A percentile compares a stretch with the other conserved stretches of the same genome.
Conservation (phyloP, 2,797 vertebrate species). For the Alectoris magna region DNA sequence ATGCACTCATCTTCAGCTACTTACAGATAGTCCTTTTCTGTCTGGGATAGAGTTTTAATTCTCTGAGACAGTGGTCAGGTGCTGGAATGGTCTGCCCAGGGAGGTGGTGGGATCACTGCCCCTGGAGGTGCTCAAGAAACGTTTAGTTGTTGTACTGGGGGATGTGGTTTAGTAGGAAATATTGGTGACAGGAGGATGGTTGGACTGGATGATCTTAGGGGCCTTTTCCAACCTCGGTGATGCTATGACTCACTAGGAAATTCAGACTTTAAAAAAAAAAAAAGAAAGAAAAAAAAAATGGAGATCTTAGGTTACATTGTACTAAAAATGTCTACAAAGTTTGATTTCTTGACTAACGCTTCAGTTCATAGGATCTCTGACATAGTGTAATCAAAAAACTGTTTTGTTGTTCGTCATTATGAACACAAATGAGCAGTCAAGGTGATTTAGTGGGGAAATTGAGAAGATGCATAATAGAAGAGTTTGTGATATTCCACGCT, state of each 20-base stretch:
- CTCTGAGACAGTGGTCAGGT: too few relatives aligned
- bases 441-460: conserved; percentile 20
- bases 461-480: background rate
- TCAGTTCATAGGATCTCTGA: background rate
- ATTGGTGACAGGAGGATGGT: too few relatives aligned
- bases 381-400: background rate
- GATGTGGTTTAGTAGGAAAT: too few relatives aligned
- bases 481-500: background rate
- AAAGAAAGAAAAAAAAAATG: background rate
- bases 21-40: background rate
- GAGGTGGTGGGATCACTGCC: too few relatives aligned
- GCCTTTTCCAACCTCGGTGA: too few relatives aligned
- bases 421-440: background rate
- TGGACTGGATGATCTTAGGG: too few relatives aligned
- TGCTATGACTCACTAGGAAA: background rate
- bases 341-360: background rate
- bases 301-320: background rate
- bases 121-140: too few relatives aligned
- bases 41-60: background rate
- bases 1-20: background rate
- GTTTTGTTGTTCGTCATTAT: background rate
- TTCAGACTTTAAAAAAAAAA: background rate
- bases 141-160: too few relatives aligned
- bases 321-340: background rate
- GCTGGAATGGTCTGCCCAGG: too few relatives aligned